These are phyloP conservation scores for Melanostigma gelatinosum DNA, from an alignment of 2,113 vertebrate genomes.

Conservation along the genomic window DNA sequence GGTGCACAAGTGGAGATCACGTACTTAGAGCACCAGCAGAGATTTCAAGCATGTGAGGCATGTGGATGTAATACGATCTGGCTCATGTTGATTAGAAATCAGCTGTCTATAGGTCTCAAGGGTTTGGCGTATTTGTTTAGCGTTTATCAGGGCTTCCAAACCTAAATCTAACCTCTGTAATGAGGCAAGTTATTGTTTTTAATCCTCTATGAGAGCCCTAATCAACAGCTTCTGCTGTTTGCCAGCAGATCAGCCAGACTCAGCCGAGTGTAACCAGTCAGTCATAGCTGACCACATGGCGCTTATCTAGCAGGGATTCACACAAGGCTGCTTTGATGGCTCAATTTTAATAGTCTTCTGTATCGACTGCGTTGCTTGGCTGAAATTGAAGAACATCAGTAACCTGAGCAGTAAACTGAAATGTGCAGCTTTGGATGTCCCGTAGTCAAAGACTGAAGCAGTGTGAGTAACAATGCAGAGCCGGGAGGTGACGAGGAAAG, in stretches of 20 bases:
- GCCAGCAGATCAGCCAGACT: slow-evolving; percentile 44
- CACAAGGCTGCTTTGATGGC: slow-evolving; percentile 22
- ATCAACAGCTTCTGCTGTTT: slow-evolving; percentile 54
- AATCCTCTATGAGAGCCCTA: slow-evolving; percentile 22
- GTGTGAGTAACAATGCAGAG: slow-evolving; percentile 13
- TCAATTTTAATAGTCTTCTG: slow-evolving; percentile 3
- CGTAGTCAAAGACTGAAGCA: neutral
- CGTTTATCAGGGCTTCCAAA: slow-evolving; percentile 38
- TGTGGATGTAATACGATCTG: slow-evolving; percentile 47
- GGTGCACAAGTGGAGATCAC: slow-evolving; percentile 24
- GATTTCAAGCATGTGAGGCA: slow-evolving; percentile 22
- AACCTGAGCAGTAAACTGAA: neutral
- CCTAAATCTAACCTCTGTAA: slow-evolving; percentile 55
- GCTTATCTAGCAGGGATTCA: slow-evolving; percentile 25
- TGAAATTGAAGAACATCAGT: neutral
- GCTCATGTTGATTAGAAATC: slow-evolving; percentile 42
- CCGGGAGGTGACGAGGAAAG: slow-evolving; percentile 20
- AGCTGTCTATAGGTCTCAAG: slow-evolving; percentile 24
- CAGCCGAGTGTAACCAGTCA: slow-evolving; percentile 11
- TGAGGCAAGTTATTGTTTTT: slow-evolving; percentile 56
- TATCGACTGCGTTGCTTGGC: neutral
- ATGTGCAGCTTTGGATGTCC: slow-evolving; percentile 14
- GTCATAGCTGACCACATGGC: slow-evolving; percentile 25
- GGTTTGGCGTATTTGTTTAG: slow-evolving; percentile 45
- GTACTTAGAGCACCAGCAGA: slow-evolving; percentile 27